Percentiles rank a stretch among this genome's conserved stretches.
Conservation (phyloP, 2,888 invertebrate genomes). For the Synergus itoensis region DNA sequence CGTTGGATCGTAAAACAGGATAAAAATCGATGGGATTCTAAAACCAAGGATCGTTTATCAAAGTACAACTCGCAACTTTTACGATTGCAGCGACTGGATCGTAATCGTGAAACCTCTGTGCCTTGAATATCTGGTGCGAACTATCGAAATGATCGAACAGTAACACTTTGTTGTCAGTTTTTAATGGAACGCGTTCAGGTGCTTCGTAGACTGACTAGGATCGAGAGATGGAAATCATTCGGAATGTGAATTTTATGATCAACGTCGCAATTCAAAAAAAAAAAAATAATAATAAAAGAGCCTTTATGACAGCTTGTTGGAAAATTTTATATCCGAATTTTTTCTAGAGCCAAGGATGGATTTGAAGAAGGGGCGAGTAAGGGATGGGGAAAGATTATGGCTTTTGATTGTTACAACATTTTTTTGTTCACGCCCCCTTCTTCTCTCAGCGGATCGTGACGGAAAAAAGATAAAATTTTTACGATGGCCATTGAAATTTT, state of each 20-base stretch:
- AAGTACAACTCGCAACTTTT: slow-evolving; percentile 32
- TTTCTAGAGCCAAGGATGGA: slow-evolving; percentile 34
- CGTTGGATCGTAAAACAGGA: neutral
- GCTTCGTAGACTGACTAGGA: slow-evolving; percentile 16
- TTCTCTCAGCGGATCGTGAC: neutral
- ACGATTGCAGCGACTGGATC: slow-evolving; percentile 32
- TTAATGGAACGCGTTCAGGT: slow-evolving; percentile 25
- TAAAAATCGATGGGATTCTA: slow-evolving; percentile 24
- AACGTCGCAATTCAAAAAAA: slow-evolving; percentile 33
- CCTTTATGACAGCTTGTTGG: slow-evolving; percentile 38
- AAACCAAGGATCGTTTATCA: slow-evolving; percentile 30
- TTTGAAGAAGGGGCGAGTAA: neutral
- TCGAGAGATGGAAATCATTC: slow-evolving; percentile 23
- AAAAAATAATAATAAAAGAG: slow-evolving; percentile 48
- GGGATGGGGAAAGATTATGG: neutral
- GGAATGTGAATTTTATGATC: slow-evolving; percentile 27
- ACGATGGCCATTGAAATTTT: neutral
- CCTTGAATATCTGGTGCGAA: slow-evolving; percentile 36
- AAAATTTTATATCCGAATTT: slow-evolving; percentile 48
- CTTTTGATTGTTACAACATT: neutral
- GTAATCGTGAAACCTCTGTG: slow-evolving; percentile 29
- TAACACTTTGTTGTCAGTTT: slow-evolving; percentile 28
- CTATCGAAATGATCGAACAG: slow-evolving; percentile 21
- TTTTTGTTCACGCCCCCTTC: neutral
- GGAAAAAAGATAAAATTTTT: neutral